Conservation (phyloP, 1,140 invertebrate species). For the Gyrodactylus bullatarudis region DNA sequence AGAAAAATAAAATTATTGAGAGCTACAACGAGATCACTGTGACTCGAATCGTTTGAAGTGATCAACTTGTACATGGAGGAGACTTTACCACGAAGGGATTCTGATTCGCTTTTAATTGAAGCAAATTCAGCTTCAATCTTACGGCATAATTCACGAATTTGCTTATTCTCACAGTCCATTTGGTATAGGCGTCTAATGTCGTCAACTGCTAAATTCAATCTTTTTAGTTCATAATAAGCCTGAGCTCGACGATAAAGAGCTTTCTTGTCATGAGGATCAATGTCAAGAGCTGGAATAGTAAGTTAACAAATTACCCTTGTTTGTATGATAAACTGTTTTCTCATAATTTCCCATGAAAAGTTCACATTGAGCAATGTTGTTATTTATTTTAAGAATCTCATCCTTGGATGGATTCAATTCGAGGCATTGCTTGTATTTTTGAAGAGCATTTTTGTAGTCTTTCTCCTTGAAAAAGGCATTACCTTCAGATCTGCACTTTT, state of each 20-base stretch:
- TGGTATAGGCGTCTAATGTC: not conserved
- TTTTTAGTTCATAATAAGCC: not conserved
- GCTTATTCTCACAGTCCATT: not conserved
- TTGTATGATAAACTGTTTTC: not conserved
- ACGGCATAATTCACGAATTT: not conserved
- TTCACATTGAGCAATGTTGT: not conserved
- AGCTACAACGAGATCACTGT: not conserved
- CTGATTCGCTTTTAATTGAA: not conserved
- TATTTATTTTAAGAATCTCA: not conserved
- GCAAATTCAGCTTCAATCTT: not conserved
- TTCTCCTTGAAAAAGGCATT: not conserved
- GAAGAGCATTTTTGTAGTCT: not conserved
- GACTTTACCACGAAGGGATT: not conserved
- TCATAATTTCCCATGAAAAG: not conserved
- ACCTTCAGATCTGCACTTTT: not conserved
- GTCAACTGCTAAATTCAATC: not conserved
- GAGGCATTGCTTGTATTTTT: not conserved
- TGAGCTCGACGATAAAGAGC: not conserved
- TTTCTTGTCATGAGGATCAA: not conserved
- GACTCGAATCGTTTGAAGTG: not conserved
- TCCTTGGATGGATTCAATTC: not conserved
- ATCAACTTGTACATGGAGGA: not conserved
- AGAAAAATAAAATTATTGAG: not conserved
- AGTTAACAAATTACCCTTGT: not conserved
- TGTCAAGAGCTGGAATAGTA: not conserved